Evolutionary conservation across 1,140 invertebrate species (phyloP), one percentile per base, ranked within the genome.

Genomic region (Magallana ariakensis): DNA sequence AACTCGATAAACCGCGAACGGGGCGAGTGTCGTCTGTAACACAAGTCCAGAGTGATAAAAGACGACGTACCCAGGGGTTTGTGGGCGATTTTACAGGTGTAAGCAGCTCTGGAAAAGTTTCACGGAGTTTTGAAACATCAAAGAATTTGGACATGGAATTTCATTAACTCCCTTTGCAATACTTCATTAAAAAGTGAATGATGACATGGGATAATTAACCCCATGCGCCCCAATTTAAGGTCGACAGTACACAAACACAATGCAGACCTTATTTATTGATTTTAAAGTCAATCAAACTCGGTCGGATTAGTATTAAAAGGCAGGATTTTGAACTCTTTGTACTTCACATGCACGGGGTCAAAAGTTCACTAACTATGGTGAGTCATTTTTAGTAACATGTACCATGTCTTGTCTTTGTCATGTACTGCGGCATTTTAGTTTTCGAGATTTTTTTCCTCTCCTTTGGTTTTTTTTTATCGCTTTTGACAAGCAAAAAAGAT

Each of bases 261-360:
- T 46, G 33, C 33, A 46, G 33, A 46, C 33, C 1, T 46, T 46
- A 46, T 46, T 46, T 46, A 46, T 46, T 46, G 33, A 46, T 46
- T 46, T 46, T 4, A 46, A 46, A 46, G 33, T 46, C 33, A 46
- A 46, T 46, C 33, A 46, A 46, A 46, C 33, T 46, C 5, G 33
- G 33, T 11, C 15, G 22, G 15, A 75, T 33, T 75, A 26, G 13
- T 13, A 4, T 26, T 26, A 75, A 13, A 6, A 22, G 33, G 66
- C 22, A 75, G 66, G 66, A 13, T 75, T 75, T 75, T 75, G 66
- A 75, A 75, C 66, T 75, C 66, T 75, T 75, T 75, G 66, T 75
- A 75, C 66, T 75, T 75, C 66, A 26, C 66, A 75, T 75, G 58
- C 58, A 0, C 58, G 66, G 66, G 66, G 66, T 75, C 66, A 75